These are phyloP conservation scores for Paramormyrops hopkinsi DNA, from an alignment of 2,797 vertebrate genomes.

Conservation along the genomic window DNA sequence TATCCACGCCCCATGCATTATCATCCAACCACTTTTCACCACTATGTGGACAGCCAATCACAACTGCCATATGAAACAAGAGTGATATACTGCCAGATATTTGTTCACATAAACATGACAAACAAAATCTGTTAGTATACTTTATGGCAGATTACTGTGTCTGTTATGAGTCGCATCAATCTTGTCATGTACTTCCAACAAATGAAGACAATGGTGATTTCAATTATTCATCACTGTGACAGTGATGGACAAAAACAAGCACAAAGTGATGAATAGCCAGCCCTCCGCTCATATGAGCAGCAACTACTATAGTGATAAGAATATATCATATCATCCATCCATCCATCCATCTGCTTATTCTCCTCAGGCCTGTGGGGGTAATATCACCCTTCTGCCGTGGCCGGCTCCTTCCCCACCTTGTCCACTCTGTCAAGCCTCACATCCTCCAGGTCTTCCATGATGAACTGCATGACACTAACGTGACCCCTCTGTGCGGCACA, in stretches of 20 bases:
- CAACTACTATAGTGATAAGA: not conserved
- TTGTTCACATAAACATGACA: not conserved
- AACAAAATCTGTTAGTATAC: not conserved
- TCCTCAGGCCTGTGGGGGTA: not conserved
- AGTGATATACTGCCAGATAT: not conserved
- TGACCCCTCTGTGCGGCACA: constrained; percentile 81
- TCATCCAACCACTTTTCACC: not conserved
- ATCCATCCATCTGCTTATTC: not conserved
- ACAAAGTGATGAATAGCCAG: not conserved
- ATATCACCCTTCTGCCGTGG: not conserved
- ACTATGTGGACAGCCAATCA: not conserved
- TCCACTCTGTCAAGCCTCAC: constrained; percentile 66
- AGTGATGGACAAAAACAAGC: not conserved
- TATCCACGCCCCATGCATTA: not conserved
- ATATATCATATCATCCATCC: not conserved
- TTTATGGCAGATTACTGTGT: not conserved
- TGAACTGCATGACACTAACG: constrained; percentile 65
- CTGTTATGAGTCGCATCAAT: not conserved
- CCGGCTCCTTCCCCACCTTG: constrained; percentile 59
- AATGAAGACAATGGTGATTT: not conserved
- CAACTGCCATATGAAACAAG: not conserved
- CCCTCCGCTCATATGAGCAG: not conserved
- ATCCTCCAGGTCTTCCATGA: constrained; percentile 77
- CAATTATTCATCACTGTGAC: not conserved
- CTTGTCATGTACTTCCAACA: not conserved